Conservation (phyloP, 1,140 invertebrate genomes). For the Antheraea pernyi region DNA sequence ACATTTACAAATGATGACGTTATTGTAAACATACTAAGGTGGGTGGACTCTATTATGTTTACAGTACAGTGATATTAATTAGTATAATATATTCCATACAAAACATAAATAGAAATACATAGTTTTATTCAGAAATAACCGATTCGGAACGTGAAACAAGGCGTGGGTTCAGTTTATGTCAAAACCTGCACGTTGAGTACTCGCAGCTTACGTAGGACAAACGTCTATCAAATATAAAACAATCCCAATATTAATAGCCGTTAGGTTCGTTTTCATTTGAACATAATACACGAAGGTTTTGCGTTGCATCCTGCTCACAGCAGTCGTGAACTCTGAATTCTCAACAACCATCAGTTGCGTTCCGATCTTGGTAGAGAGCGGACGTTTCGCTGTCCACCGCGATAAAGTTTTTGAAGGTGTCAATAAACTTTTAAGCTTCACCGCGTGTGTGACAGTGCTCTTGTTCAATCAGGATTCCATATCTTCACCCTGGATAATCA, state of each 20-base stretch:
- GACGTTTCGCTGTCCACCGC: conserved; percentile 29
- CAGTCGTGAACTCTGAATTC: background rate
- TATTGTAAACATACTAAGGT: too few relatives aligned
- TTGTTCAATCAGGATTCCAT: conserved; percentile 1
- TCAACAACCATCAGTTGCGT: conserved; percentile 34
- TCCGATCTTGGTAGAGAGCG: conserved; percentile 22
- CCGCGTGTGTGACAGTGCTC: conserved; percentile 38
- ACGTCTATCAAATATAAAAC: background rate
- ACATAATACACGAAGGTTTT: conserved; percentile 17
- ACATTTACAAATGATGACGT: too few relatives aligned
- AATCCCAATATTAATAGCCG: background rate
- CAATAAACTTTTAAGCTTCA: conserved; percentile 31
- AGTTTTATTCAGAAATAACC: background rate
- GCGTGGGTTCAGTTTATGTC: conserved; percentile 21
- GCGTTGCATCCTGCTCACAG: conserved; percentile 20
- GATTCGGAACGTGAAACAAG: conserved; percentile 13
- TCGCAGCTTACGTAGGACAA: background rate
- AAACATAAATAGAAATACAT: background rate
- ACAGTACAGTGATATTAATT: background rate
- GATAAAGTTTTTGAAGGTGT: conserved; percentile 19
- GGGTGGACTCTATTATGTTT: too few relatives aligned
- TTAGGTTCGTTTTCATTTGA: background rate
- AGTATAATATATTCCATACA: background rate
- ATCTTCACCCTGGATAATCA: conserved; percentile 61
- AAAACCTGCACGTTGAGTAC: conserved; percentile 17